Conservation (phyloP, 2,888 invertebrate genomes). For the Deroplatys truncata region DNA sequence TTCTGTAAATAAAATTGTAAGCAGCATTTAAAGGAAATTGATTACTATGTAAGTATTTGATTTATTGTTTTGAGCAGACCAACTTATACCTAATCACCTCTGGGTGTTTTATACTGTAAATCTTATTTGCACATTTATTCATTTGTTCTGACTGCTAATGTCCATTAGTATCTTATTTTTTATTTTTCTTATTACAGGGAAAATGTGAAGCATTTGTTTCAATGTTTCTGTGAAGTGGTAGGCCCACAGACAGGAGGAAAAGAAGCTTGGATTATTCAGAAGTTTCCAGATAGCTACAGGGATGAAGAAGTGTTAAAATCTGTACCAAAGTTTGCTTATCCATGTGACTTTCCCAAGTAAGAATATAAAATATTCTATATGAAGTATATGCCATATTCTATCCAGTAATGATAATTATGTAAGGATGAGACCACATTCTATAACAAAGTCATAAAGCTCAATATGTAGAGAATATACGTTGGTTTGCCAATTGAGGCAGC, state of each 20-base stretch:
- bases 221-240: constrained; percentile 79
- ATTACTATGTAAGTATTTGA: too few species aligned
- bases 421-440: too few species aligned
- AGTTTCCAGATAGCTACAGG: constrained; percentile 78
- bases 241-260: constrained; percentile 58
- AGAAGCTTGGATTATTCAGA: constrained; percentile 70
- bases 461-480: too few species aligned
- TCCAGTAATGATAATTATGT: too few species aligned
- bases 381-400: background rate
- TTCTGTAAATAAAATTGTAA: too few species aligned
- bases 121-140: too few species aligned
- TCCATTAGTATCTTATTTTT: background rate
- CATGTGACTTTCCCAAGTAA: constrained; percentile 74
- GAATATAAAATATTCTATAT: constrained; percentile 32
- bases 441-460: too few species aligned
- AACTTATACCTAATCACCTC: too few species aligned
- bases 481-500: too few species aligned
- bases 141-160: background rate
- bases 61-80: too few species aligned
- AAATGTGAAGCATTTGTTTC: constrained; percentile 73
- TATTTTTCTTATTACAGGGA: constrained; percentile 54
- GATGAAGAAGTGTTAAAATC: constrained; percentile 81
- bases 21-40: too few species aligned
- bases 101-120: too few species aligned
- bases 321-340: constrained; percentile 89